phyloP scores from a whole-genome alignment of 2,888 invertebrate genomes.

The Zaprionus bogoriensis region DNA sequence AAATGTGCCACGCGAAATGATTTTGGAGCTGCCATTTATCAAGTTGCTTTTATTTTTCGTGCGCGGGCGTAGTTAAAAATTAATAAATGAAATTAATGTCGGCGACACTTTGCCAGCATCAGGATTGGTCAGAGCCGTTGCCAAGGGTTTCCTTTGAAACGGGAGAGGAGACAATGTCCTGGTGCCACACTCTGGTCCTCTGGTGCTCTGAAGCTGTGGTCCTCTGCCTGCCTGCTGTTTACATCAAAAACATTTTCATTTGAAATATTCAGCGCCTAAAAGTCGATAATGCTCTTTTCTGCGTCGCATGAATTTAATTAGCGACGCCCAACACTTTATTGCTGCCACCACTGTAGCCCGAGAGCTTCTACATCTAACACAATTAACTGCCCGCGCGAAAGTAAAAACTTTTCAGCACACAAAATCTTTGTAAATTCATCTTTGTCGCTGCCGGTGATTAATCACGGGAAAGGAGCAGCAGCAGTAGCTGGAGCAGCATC shows the following conservation, averaged over 20 bases:
- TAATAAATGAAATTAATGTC: conserved; percentile 81
- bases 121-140: conserved; percentile 55
- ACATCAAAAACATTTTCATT: conserved; percentile 77
- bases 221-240: conserved; percentile 26
- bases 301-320: conserved; percentile 76
- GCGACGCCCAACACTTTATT: conserved; percentile 74
- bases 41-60: conserved; percentile 76
- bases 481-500: background rate
- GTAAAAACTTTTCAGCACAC: conserved; percentile 66
- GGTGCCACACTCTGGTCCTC: no score
- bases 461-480: conserved; percentile 48
- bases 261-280: conserved; percentile 76
- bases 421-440: conserved; percentile 78
- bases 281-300: conserved; percentile 75
- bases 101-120: conserved; percentile 68
- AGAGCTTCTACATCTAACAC: conserved; percentile 71
- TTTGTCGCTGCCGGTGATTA: conserved; percentile 76
- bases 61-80: conserved; percentile 79
- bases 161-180: conserved; percentile 2
- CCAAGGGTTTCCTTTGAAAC: conserved; percentile 74
- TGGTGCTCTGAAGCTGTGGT: background rate
- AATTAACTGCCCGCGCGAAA: conserved; percentile 67
- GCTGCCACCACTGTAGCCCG: conserved; percentile 4
- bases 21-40: conserved; percentile 69
- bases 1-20: conserved; percentile 68